phyloP scores from a whole-genome alignment of 2,797 vertebrate genomes.

The Paguma larvata region DNA sequence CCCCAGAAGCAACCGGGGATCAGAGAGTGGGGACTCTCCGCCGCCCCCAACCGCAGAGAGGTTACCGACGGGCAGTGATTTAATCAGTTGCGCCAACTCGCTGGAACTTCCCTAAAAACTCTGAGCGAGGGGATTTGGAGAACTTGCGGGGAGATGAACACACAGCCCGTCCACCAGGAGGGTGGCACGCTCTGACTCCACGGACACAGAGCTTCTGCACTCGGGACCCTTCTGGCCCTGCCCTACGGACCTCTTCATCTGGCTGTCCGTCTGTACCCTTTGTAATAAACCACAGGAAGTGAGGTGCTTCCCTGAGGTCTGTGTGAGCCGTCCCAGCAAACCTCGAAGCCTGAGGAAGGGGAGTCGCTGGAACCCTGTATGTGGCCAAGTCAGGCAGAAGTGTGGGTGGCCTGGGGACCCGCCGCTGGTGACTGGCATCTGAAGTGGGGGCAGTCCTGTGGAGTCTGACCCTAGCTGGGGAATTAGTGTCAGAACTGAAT shows the following conservation, averaged over 20 bases:
- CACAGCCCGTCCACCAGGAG: not conserved
- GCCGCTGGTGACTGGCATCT: not conserved
- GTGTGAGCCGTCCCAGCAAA: not conserved
- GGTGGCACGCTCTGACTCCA: accelerated
- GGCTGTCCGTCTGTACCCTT: not conserved
- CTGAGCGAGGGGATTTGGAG: not conserved
- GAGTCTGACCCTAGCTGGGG: not conserved
- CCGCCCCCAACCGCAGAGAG: not conserved
- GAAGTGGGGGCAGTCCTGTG: not conserved
- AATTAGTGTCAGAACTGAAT: not conserved
- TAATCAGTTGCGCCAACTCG: too few species aligned
- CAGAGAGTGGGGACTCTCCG: not conserved
- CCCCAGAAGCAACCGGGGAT: not conserved
- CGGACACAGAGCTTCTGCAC: not conserved
- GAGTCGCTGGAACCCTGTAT: not conserved
- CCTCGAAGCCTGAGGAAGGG: not conserved
- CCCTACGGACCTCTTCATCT: not conserved
- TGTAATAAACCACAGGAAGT: not conserved
- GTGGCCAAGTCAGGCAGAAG: not conserved
- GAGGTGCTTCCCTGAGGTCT: not conserved
- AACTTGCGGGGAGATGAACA: not conserved
- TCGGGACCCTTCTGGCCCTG: not conserved
- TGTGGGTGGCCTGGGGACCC: not conserved
- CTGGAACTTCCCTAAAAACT: not conserved
- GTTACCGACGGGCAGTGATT: too few species aligned